These are phyloP conservation scores for Pseudomugil tenellus DNA, from an alignment of 2,797 vertebrate species.

Conservation along the genomic window DNA sequence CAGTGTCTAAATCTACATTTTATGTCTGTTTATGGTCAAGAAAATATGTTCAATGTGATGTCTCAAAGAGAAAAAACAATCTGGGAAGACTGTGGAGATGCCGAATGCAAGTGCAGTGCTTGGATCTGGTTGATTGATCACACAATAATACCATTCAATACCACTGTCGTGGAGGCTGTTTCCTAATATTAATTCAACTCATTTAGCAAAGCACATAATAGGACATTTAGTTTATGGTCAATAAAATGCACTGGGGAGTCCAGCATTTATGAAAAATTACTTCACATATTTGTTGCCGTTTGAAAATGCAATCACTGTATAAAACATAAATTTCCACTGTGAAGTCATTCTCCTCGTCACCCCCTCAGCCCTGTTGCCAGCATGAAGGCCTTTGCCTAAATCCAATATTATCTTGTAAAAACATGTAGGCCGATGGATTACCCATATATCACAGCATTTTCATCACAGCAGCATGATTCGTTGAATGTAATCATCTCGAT, in stretches of 20 bases:
- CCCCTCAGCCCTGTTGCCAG: slow-evolving; percentile 8
- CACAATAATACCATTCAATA: slow-evolving; percentile 46
- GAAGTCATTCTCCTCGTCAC: slow-evolving; percentile 19
- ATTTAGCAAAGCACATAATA: slow-evolving; percentile 61
- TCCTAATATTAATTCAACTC: slow-evolving; percentile 64
- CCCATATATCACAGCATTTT: slow-evolving; percentile 58
- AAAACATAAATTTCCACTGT: slow-evolving; percentile 46
- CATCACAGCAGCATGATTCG: slow-evolving; percentile 51
- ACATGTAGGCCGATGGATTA: slow-evolving; percentile 66
- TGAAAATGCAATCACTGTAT: slow-evolving; percentile 60
- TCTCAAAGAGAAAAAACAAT: not conserved
- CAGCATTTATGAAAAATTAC: slow-evolving; percentile 57
- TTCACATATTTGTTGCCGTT: slow-evolving; percentile 30
- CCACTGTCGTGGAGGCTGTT: slow-evolving; percentile 22
- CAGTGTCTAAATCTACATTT: not conserved
- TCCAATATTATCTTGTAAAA: slow-evolving; percentile 73
- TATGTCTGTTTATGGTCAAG: not conserved
- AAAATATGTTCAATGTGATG: slow-evolving; percentile 3
- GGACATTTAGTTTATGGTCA: slow-evolving; percentile 65
- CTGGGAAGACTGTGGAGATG: not conserved
- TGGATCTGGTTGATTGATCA: slow-evolving; percentile 46
- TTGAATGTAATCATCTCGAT: slow-evolving; percentile 63
- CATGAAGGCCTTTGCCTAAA: slow-evolving; percentile 51
- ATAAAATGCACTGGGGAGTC: slow-evolving; percentile 43
- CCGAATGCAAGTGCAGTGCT: slow-evolving; percentile 10